Conservation (phyloP, 2,113 vertebrate genomes). For the Terrapene triunguis region DNA sequence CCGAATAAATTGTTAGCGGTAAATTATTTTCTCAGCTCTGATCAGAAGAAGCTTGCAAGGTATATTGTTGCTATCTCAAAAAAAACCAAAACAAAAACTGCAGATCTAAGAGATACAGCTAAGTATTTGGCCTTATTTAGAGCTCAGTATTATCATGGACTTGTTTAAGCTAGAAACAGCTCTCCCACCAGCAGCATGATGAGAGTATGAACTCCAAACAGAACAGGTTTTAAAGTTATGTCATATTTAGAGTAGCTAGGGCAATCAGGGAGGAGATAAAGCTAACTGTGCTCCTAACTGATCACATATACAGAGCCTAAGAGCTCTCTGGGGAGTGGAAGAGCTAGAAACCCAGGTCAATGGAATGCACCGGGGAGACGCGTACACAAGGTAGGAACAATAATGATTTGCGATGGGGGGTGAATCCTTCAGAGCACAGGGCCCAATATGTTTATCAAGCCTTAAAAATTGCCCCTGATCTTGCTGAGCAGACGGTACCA, state of each 20-base stretch:
- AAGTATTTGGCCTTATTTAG: background rate
- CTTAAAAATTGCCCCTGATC: background rate
- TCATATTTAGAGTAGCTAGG: background rate
- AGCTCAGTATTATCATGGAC: rapidly evolving
- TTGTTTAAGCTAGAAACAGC: background rate
- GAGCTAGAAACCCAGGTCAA: background rate
- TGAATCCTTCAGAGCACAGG: background rate
- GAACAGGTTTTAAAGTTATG: background rate
- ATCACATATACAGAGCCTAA: background rate
- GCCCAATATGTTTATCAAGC: background rate
- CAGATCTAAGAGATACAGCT: background rate
- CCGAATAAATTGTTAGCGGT: background rate
- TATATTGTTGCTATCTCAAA: background rate
- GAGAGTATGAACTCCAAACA: background rate
- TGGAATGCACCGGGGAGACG: background rate
- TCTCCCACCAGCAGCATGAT: background rate
- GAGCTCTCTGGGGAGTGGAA: rapidly evolving
- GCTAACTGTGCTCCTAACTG: background rate
- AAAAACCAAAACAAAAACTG: background rate
- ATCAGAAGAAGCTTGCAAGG: background rate
- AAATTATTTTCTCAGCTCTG: rapidly evolving
- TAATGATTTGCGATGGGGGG: background rate
- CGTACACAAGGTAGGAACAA: background rate
- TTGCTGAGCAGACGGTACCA: background rate
- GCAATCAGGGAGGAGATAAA: background rate